Evolutionary conservation across 2,888 invertebrate species (phyloP).

Genomic region (Himalopsyche tibetana): DNA sequence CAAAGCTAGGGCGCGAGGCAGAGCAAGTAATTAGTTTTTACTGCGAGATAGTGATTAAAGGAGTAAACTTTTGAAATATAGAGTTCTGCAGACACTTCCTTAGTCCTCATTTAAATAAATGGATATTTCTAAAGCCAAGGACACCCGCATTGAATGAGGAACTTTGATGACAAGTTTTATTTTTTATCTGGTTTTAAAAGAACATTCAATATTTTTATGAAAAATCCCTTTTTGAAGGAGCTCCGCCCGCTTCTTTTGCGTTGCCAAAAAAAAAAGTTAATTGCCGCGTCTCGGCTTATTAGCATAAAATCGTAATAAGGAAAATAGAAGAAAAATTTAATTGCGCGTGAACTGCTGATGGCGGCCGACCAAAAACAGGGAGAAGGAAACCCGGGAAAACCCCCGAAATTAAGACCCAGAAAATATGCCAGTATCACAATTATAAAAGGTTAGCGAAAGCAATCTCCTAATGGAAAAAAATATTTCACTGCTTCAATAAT

Average conservation of each 20-base stretch:
- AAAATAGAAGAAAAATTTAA: conserved; percentile 63
- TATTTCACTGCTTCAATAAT: background rate
- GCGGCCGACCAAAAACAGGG: conserved; percentile 53
- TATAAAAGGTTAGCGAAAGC: conserved; percentile 54
- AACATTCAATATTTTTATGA: conserved; percentile 34
- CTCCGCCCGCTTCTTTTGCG: conserved; percentile 36
- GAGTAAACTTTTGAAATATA: background rate
- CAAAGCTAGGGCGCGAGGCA: no score
- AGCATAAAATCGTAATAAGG: conserved; percentile 61
- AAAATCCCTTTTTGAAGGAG: background rate
- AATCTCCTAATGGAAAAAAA: conserved; percentile 59
- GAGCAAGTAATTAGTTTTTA: no score
- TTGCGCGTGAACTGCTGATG: conserved; percentile 60
- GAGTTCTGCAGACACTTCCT: background rate
- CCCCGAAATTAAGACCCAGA: conserved; percentile 52
- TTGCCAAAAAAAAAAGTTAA: conserved; percentile 56
- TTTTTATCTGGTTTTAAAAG: conserved; percentile 34
- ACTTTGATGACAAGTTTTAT: conserved; percentile 34
- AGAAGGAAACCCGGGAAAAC: conserved; percentile 48
- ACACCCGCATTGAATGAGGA: background rate
- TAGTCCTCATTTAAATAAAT: conserved; percentile 22
- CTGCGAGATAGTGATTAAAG: no score
- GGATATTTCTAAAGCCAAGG: background rate
- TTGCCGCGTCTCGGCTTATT: conserved; percentile 62
- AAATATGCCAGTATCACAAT: conserved; percentile 61